Evolutionary conservation across 1,140 invertebrate species (phyloP).

Genomic region (Drosophila grimshawi): DNA sequence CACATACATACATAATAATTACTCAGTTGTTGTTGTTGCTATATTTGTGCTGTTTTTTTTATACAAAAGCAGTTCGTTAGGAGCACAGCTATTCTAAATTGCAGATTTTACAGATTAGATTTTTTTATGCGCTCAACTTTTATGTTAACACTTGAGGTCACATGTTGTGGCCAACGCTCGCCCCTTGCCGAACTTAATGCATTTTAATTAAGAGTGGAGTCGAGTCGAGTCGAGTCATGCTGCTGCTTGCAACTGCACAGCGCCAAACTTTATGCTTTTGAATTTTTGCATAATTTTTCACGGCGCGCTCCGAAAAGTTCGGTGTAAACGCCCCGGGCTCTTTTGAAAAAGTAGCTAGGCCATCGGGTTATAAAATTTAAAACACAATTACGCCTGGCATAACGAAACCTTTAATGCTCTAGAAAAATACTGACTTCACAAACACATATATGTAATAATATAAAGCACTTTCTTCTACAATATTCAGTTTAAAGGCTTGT

Average conservation of each 20-base stretch:
- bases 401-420: conserved; percentile 22
- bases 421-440: not conserved
- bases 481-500: no score
- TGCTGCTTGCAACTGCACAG: conserved; percentile 30
- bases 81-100: conserved; percentile 25
- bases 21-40: not conserved
- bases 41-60: conserved; percentile 14
- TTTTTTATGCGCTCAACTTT: conserved; percentile 25
- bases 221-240: conserved; percentile 24
- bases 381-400: not conserved
- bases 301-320: conserved; percentile 27
- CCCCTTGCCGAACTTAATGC: conserved; percentile 52
- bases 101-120: conserved; percentile 39
- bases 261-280: conserved; percentile 57
- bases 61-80: conserved; percentile 44
- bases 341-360: not conserved
- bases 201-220: conserved; percentile 61
- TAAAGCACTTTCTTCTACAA: no score
- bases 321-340: not conserved
- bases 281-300: conserved; percentile 53
- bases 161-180: conserved; percentile 32
- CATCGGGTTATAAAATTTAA: conserved; percentile 30
- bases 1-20: not conserved
- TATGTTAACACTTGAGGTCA: conserved; percentile 56
- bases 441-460: no score